Conservation (phyloP, 2,797 vertebrate species). For the Gymnoscopelus microlampas region DNA sequence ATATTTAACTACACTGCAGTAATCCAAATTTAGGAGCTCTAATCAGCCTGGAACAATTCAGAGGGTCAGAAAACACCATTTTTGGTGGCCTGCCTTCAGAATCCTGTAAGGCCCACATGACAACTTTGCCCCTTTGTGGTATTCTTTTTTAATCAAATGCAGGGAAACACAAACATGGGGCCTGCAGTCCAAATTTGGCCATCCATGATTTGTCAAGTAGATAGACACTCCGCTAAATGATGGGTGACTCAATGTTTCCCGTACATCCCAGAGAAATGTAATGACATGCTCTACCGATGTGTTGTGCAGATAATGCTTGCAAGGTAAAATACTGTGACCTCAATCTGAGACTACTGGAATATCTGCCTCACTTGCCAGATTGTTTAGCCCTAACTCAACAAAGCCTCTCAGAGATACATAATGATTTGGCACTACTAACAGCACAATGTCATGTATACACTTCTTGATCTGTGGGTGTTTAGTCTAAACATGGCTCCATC, state of each 20-base stretch:
- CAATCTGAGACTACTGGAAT: neutral
- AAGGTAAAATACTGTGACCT: neutral
- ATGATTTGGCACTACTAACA: conserved; percentile 24
- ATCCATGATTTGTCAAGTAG: conserved; percentile 40
- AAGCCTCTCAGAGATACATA: conserved; percentile 9
- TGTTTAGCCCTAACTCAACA: neutral
- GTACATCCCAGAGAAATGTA: conserved; percentile 21
- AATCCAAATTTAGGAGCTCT: conserved; percentile 1
- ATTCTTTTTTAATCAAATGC: conserved; percentile 19
- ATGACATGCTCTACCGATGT: neutral
- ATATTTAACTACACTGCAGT: neutral
- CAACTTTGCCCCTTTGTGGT: conserved; percentile 29
- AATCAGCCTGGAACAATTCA: conserved; percentile 3
- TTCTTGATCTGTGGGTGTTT: conserved; percentile 26
- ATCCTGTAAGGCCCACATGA: neutral
- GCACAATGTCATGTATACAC: conserved; percentile 25
- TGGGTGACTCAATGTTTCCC: conserved; percentile 5
- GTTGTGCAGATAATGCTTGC: conserved; percentile 1
- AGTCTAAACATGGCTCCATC: conserved; percentile 56
- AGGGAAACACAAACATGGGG: neutral
- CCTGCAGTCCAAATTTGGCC: conserved; percentile 20
- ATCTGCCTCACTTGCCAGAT: conserved; percentile 8
- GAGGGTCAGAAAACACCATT: neutral
- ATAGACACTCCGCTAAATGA: conserved; percentile 9
- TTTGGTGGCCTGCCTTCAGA: neutral